Conservation (phyloP, 2,797 vertebrate genomes). For the Cossypha dichroa region DNA sequence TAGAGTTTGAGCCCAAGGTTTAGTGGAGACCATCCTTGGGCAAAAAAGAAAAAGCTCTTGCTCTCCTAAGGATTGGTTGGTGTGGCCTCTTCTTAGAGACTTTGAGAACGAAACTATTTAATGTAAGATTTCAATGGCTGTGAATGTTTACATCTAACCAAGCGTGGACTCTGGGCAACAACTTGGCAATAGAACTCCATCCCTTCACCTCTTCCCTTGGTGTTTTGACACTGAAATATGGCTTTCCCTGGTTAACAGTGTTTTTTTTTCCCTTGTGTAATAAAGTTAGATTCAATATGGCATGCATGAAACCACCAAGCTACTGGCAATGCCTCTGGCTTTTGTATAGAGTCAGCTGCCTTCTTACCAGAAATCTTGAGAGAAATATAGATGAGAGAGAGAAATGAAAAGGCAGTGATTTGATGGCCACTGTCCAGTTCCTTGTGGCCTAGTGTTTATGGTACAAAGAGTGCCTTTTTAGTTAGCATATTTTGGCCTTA, state of each 20-base stretch:
- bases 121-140: background rate
- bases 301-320: constrained; percentile 55
- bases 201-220: background rate
- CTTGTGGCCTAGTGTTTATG: constrained; percentile 64
- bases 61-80: background rate
- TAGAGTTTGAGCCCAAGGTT: background rate
- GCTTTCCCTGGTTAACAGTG: background rate
- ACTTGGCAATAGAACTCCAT: background rate
- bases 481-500: constrained; percentile 48
- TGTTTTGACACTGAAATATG: background rate
- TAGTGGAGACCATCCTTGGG: background rate
- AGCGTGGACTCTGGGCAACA: background rate
- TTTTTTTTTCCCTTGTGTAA: background rate
- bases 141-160: background rate
- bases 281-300: constrained; percentile 20
- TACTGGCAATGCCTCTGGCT: constrained; percentile 54
- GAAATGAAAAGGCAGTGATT: constrained; percentile 64
- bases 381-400: constrained; percentile 65
- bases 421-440: constrained; percentile 63
- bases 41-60: background rate
- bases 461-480: constrained; percentile 70
- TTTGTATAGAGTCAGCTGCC: constrained; percentile 67
- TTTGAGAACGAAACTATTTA: background rate
- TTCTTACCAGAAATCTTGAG: constrained; percentile 65
- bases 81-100: background rate